These are phyloP conservation scores for Caenorhabditis zanzibari DNA, from an alignment of 2,888 invertebrate species.

Conservation along the genomic window DNA sequence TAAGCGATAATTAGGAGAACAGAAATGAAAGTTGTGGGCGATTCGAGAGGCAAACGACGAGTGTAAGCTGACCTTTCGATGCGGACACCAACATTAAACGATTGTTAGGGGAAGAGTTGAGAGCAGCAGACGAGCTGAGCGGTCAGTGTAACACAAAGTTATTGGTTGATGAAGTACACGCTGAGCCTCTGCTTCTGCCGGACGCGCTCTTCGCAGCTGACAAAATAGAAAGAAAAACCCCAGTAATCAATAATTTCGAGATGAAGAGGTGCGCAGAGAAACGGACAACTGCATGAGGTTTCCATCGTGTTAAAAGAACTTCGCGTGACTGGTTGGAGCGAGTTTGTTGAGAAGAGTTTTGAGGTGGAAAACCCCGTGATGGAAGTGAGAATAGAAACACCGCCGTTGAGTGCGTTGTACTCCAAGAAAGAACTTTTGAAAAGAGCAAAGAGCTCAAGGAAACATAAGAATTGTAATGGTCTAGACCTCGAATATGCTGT, in stretches of 20 bases:
- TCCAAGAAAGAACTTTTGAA: not conserved
- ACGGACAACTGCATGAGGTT: conserved; percentile 20
- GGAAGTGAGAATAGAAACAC: not conserved
- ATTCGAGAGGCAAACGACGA: conserved; percentile 19
- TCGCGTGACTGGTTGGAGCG: conserved; percentile 40
- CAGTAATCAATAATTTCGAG: conserved; percentile 38
- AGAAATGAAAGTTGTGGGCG: conserved; percentile 22
- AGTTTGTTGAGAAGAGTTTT: conserved; percentile 9
- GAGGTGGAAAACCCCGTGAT: not conserved
- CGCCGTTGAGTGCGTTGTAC: not conserved
- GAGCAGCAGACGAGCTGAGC: conserved; percentile 16
- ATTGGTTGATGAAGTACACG: conserved; percentile 58
- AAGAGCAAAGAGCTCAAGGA: too few relatives aligned
- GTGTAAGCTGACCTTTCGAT: conserved; percentile 60
- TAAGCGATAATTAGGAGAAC: conserved; percentile 12
- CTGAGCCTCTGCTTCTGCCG: conserved; percentile 33
- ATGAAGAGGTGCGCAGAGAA: conserved; percentile 41
- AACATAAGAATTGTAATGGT: too few relatives aligned
- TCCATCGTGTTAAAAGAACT: conserved; percentile 35
- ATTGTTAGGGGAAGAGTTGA: conserved; percentile 34
- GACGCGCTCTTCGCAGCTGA: conserved; percentile 52
- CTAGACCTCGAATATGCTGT: too few relatives aligned
- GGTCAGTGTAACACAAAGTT: conserved; percentile 60
- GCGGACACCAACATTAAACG: conserved; percentile 54
- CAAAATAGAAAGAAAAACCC: conserved; percentile 46